These are phyloP conservation scores for Notamacropus eugenii DNA, from an alignment of 2,797 vertebrate genomes.

Conservation along the genomic window DNA sequence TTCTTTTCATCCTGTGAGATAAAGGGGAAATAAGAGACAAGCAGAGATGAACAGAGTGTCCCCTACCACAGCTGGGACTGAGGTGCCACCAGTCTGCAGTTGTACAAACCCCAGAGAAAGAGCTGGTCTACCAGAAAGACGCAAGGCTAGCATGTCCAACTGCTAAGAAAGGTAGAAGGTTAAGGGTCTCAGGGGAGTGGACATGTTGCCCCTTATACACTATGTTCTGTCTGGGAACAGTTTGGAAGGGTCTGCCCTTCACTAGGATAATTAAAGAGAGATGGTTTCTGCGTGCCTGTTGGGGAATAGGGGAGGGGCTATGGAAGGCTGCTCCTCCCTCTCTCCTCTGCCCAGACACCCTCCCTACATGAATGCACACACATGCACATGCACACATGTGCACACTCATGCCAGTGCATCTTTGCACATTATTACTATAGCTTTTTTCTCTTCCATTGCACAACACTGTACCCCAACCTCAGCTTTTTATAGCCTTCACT, in stretches of 20 bases:
- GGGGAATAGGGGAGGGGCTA: accelerated
- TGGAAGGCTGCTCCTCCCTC: background rate
- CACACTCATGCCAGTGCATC: background rate
- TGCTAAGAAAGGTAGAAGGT: background rate
- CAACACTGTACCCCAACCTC: background rate
- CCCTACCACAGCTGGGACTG: background rate
- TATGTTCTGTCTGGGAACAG: background rate
- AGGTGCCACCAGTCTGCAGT: background rate
- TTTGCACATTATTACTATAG: background rate
- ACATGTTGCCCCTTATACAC: background rate
- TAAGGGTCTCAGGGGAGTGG: background rate
- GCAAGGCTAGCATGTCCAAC: background rate
- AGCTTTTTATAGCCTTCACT: background rate
- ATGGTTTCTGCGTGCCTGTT: background rate
- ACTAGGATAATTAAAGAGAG: background rate
- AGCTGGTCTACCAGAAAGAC: background rate
- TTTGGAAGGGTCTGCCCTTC: background rate
- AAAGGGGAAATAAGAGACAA: background rate
- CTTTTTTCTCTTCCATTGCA: background rate
- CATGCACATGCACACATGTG: background rate
- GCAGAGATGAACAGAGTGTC: background rate
- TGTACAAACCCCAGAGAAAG: background rate
- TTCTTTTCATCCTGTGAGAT: slow-evolving; percentile 96
- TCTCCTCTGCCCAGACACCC: background rate
- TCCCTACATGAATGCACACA: background rate